Evolutionary conservation across 2,113 vertebrate species (phyloP).

Genomic region (Chamaea fasciata): DNA sequence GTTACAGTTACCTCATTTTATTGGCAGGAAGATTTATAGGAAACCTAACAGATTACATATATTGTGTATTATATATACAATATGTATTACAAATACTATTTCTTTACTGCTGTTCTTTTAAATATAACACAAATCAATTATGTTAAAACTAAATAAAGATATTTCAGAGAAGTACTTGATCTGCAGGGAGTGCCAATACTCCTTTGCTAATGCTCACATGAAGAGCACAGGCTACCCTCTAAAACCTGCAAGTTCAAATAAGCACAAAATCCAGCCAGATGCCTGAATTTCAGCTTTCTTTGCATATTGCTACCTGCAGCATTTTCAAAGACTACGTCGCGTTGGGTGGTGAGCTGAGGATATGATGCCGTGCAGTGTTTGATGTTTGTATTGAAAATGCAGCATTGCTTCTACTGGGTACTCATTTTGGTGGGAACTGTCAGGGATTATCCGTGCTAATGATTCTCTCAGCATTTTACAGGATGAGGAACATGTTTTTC

Average conservation of each 20-base stretch:
- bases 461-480: neutral
- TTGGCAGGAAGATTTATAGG: neutral
- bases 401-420: neutral
- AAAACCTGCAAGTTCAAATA: neutral
- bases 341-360: neutral
- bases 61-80: neutral
- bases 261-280: neutral
- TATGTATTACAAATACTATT: neutral
- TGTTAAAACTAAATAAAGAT: neutral
- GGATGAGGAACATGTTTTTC: neutral
- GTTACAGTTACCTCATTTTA: neutral
- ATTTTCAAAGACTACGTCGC: rapidly evolving
- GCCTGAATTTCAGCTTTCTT: neutral
- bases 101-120: neutral
- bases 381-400: neutral
- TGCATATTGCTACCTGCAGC: neutral
- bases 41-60: neutral
- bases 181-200: neutral
- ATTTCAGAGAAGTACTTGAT: neutral
- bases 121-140: neutral
- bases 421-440: neutral
- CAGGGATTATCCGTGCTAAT: neutral
- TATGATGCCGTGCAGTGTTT: neutral
- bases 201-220: neutral
- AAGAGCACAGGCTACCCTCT: neutral